phyloP scores from a whole-genome alignment of 2,113 vertebrate genomes.

The Diphyllodes magnificus region DNA sequence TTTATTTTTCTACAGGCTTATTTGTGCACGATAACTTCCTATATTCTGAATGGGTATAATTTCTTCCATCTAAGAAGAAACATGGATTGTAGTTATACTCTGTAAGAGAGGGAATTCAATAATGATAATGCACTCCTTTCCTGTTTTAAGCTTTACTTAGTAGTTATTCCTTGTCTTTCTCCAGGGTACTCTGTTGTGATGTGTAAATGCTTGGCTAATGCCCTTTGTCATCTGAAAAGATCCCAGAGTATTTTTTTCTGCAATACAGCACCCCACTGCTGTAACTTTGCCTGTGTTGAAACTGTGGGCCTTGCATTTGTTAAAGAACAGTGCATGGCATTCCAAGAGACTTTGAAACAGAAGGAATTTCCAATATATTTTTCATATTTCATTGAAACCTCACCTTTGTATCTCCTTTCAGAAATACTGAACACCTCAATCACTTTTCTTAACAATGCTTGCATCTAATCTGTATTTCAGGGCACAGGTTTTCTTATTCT shows the following conservation, averaged over 20 bases:
- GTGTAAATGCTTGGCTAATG: neutral
- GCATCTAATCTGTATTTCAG: neutral
- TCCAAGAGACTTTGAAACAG: neutral
- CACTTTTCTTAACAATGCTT: neutral
- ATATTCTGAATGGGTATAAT: neutral
- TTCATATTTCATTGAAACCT: neutral
- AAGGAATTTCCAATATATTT: neutral
- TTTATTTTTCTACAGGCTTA: neutral
- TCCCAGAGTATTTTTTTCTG: neutral
- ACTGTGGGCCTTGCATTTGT: neutral
- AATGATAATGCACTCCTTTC: neutral
- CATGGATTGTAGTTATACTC: neutral
- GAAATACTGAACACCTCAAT: neutral
- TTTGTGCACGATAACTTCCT: neutral
- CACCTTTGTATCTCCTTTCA: neutral
- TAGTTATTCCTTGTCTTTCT: neutral
- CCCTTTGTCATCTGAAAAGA: neutral
- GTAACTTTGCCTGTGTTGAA: neutral
- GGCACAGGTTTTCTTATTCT: neutral
- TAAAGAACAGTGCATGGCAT: neutral
- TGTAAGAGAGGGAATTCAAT: neutral
- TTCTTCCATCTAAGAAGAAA: neutral
- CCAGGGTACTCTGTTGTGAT: neutral
- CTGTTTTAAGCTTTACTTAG: neutral
- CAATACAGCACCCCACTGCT: accelerated